Base-by-base conservation (phyloP, 2,888 invertebrate species). In the Empis stercorea region DNA sequence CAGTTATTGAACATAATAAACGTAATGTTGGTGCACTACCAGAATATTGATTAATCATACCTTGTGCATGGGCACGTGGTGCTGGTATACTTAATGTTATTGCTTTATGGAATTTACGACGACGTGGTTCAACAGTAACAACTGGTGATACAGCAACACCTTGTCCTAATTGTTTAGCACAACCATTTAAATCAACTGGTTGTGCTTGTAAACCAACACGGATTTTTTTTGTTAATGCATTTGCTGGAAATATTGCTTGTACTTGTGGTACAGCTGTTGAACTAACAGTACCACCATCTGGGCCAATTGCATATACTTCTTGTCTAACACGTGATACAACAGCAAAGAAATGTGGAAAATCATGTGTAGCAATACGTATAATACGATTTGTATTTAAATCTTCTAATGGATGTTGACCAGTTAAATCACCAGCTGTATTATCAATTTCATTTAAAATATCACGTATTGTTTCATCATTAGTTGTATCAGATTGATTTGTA, bases 321-420 rank as follows among this genome's bases (percentile, higher is more conserved):
- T 99, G 97, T 3, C 93, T 79, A 51, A 96, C 82, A 47, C 97
- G 80, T 6, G 94, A 93, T 48, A 96, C 87, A 43, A 96, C 87
- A 13, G 96, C 96, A 64, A 99, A 88, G 71, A 97, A 99, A 73
- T 95, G 94, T 0, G 99, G 99, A 71, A 99, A 95, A 71, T 95
- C 96, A 56, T 87, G 87, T 3, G 97, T 97, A 52, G 96, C 75
- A 59, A 99, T 91, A 50, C 97, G 80, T 2, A 91, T 89, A 60
- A 96, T 93, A 30, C 96, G 78, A 61, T 83, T 87, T 36, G 93
- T 92, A 61, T 84, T 81, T 62, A 88, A 73, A 67, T 91, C 91
- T 68, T 87, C 87, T 49, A 86, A 71, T 61, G 82, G 82, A 64
- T 76, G 81, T 60, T 85, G 52, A 46, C 81, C 81, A 58, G 84